Evolutionary conservation across 1,140 invertebrate species (phyloP).

Genomic region (Cotesia vestalis): DNA sequence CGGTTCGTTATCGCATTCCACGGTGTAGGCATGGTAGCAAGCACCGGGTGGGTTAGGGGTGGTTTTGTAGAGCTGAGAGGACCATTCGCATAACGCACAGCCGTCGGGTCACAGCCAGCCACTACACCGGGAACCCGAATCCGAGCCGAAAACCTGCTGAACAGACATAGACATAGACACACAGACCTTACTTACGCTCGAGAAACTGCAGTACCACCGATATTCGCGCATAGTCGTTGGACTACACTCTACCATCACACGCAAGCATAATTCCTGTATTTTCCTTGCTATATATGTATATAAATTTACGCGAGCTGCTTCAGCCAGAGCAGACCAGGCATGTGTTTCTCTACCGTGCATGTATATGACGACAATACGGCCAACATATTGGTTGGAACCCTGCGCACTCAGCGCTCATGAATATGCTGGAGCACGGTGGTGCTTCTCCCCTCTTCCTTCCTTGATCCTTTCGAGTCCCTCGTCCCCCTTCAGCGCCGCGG

Average conservation of each 20-base stretch:
- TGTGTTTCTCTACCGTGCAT: constrained; percentile 20
- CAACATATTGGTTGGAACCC: constrained; percentile 56
- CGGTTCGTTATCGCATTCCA: no score
- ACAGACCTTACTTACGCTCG: constrained; percentile 28
- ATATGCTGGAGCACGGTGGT: constrained; percentile 57
- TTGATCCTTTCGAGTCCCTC: constrained; percentile 35
- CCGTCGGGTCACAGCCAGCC: not conserved
- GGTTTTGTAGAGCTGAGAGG: not conserved
- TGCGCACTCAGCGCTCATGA: constrained; percentile 60
- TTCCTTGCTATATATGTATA: constrained; percentile 35
- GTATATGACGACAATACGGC: constrained; percentile 39
- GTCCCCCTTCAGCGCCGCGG: constrained; percentile 28
- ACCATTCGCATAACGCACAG: constrained; percentile 22
- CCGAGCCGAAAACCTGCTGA: constrained; percentile 12
- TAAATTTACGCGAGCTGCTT: constrained; percentile 37
- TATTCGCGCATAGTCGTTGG: constrained; percentile 23
- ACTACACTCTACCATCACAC: constrained; percentile 5
- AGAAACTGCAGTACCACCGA: constrained; percentile 30
- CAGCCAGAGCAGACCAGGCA: constrained; percentile 8
- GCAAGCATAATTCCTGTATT: constrained; percentile 40
- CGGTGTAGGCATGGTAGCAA: constrained; percentile 7
- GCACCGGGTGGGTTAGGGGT: not conserved
- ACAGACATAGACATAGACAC: not conserved
- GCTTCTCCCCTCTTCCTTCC: constrained; percentile 46
- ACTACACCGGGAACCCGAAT: no score